Conservation (phyloP, 1,140 invertebrate genomes). For the Contarinia nasturtii region DNA sequence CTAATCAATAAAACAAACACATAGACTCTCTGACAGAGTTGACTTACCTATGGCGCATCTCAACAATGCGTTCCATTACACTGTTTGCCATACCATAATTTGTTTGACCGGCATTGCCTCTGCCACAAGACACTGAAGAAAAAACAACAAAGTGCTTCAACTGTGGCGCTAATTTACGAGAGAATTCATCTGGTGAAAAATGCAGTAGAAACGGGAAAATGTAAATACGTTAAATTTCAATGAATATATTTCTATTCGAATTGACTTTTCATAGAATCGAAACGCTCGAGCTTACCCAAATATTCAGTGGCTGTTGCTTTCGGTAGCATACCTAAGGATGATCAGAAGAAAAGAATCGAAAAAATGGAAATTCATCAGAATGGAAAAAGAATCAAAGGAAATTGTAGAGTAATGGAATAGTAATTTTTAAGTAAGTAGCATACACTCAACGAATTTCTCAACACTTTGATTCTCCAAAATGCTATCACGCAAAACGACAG, state of each 20-base stretch:
- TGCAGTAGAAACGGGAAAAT: no score
- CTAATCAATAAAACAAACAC: no score
- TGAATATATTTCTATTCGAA: no score
- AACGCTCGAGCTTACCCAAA: conserved; percentile 19
- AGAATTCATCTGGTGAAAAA: conserved; percentile 23
- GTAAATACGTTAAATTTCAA: no score
- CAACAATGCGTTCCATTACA: conserved; percentile 52
- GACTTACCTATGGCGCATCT: conserved; percentile 28
- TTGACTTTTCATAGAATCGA: no score
- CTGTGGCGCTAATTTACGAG: conserved; percentile 32
- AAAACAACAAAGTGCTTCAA: conserved; percentile 55
- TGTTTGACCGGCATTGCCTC: conserved; percentile 73
- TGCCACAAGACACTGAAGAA: conserved; percentile 72
- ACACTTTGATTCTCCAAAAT: conserved; percentile 40
- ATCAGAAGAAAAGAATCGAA: no score
- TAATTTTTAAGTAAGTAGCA: no score
- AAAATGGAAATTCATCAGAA: no score
- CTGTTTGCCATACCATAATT: conserved; percentile 70
- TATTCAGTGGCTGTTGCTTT: conserved; percentile 39
- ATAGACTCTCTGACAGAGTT: no score
- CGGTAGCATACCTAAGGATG: no score
- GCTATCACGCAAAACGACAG: conserved; percentile 43
- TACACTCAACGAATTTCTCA: conserved; percentile 32
- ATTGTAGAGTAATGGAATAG: no score
- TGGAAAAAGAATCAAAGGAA: no score